Percentiles rank a stretch among this genome's conserved stretches.
Evolutionary conservation across 2,113 vertebrate genomes (phyloP).

Genomic region (Protobothrops mucrosquamatus): DNA sequence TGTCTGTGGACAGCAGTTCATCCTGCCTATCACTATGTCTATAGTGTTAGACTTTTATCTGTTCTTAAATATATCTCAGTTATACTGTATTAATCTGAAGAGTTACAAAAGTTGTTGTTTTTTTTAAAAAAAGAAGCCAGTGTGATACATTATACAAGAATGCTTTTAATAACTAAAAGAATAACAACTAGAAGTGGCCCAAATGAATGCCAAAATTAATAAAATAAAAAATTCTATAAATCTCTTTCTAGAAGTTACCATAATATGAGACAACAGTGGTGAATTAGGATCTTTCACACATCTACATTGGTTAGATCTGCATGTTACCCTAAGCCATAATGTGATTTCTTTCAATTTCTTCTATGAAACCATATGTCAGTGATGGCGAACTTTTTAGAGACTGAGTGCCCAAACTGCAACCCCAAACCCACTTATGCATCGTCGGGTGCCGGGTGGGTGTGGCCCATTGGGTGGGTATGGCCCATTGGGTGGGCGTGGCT

Average conservation of each 20-base stretch:
- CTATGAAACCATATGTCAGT: not conserved
- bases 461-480: too few relatives aligned
- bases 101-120: not conserved
- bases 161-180: not conserved
- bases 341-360: not conserved
- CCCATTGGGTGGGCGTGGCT: too few relatives aligned
- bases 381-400: too few relatives aligned
- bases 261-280: not conserved
- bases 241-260: not conserved
- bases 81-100: constrained; percentile 4
- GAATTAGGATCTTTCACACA: not conserved
- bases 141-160: not conserved
- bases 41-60: constrained; percentile 29
- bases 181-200: not conserved
- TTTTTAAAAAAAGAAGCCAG: constrained; percentile 14
- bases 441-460: too few relatives aligned
- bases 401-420: too few relatives aligned
- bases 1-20: constrained; percentile 19
- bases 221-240: not conserved
- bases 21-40: not conserved
- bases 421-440: too few relatives aligned
- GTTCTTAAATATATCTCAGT: constrained; percentile 16
- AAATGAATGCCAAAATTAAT: not conserved
- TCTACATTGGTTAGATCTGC: not conserved
- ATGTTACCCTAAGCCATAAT: not conserved